Percentiles rank a stretch among this genome's conserved stretches.
These are phyloP conservation scores for Saguinus imperator DNA, from an alignment of 2,113 vertebrate genomes.

Conservation along the genomic window DNA sequence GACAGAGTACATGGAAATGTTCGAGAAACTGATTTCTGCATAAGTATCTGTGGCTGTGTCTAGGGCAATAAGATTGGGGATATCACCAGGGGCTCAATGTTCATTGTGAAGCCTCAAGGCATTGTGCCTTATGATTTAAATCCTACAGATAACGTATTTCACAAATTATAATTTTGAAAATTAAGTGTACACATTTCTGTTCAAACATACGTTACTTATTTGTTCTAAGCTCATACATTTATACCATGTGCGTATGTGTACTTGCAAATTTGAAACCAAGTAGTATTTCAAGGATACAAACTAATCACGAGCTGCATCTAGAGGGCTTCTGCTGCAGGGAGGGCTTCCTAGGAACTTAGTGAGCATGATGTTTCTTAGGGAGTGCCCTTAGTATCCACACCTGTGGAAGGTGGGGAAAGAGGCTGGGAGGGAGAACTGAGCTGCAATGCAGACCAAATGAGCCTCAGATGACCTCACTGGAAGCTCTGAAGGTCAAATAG, in stretches of 20 bases:
- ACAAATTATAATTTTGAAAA: background rate
- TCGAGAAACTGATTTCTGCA: background rate
- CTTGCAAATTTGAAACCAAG: background rate
- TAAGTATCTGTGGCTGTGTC: background rate
- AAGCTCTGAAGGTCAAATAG: background rate
- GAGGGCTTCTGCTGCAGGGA: background rate
- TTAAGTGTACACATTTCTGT: background rate
- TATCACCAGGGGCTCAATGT: background rate
- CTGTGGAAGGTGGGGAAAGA: background rate
- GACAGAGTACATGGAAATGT: background rate
- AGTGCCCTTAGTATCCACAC: too few species aligned
- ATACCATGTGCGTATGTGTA: too few species aligned
- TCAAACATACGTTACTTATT: background rate
- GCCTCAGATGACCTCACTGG: background rate
- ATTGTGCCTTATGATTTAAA: background rate
- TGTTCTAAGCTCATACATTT: background rate
- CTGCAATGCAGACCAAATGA: background rate
- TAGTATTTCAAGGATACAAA: background rate
- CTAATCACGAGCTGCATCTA: background rate
- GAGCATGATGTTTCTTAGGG: background rate
- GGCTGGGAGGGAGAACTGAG: background rate
- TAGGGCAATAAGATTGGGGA: background rate
- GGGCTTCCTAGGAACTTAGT: background rate
- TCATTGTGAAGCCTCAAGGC: background rate
- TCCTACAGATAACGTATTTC: background rate